Percentiles rank a stretch among this genome's conserved stretches.
Evolutionary conservation across 2,888 invertebrate genomes (phyloP).

Genomic region (Frankliniella intonsa): DNA sequence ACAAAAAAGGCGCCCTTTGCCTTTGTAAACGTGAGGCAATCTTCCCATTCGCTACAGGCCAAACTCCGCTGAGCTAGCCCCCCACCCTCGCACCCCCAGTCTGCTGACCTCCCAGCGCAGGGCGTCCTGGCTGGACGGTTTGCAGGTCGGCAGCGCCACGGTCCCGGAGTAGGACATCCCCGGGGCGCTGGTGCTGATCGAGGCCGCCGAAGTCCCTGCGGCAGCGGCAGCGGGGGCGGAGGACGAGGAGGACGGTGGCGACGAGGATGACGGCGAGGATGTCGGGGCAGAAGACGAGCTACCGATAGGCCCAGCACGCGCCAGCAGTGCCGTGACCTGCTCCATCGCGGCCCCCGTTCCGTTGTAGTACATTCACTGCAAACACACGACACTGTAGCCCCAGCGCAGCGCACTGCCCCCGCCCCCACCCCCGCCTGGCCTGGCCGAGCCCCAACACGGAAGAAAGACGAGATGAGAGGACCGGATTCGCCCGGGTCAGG

Average conservation of each 20-base stretch:
- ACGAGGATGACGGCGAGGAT: not conserved
- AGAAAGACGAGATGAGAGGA: not conserved
- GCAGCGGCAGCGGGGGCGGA: not conserved
- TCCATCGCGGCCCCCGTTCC: not conserved
- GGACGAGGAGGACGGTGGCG: not conserved
- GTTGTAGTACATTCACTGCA: not conserved
- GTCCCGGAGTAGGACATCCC: not conserved
- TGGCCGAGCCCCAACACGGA: not conserved
- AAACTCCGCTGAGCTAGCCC: too few relatives aligned
- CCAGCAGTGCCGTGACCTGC: conserved; percentile 7
- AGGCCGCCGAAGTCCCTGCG: too few relatives aligned
- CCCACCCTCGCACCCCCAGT: too few relatives aligned
- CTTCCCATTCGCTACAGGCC: too few relatives aligned
- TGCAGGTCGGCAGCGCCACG: not conserved
- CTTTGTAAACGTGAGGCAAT: too few relatives aligned
- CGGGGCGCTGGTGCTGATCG: not conserved
- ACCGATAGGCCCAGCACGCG: not conserved
- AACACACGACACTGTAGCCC: not conserved
- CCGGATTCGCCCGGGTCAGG: not conserved
- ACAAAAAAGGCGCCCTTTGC: too few relatives aligned
- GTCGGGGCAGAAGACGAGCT: not conserved
- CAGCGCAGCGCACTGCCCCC: not conserved
- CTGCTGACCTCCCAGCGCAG: conserved; percentile 2
- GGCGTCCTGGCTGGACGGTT: not conserved
- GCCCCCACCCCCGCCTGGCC: not conserved